phyloP scores from a whole-genome alignment of 2,888 invertebrate genomes.

The Cheiracanthium punctorium region DNA sequence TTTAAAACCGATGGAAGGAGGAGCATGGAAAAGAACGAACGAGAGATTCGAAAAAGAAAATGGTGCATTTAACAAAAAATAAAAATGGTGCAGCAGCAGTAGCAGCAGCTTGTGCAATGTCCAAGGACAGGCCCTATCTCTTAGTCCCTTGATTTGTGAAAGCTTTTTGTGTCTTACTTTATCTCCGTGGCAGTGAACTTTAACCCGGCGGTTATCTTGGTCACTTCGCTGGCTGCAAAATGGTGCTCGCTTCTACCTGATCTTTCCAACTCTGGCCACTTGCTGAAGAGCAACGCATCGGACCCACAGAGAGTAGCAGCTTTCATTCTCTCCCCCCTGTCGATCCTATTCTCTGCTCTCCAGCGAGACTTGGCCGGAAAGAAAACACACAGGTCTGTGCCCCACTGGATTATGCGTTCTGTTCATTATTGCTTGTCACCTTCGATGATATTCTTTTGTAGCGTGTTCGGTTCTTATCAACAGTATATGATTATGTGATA shows the following conservation, averaged over 20 bases:
- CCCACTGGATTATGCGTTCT: too few species aligned
- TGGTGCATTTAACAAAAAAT: background rate
- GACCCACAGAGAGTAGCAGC: too few species aligned
- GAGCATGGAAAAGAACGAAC: background rate
- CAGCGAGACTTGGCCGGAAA: background rate
- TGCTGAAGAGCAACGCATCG: conserved; percentile 22
- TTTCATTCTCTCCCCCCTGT: background rate
- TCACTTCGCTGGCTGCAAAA: conserved; percentile 32
- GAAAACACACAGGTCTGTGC: too few species aligned
- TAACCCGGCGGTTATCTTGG: conserved; percentile 55
- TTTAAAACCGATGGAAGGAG: background rate
- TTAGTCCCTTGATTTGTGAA: conserved; percentile 55
- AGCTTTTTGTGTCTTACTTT: conserved; percentile 30
- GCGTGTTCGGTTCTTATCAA: too few species aligned
- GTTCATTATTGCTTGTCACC: too few species aligned
- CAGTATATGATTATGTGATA: too few species aligned
- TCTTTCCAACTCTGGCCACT: conserved; percentile 29
- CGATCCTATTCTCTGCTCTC: background rate
- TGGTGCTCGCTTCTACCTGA: conserved; percentile 33
- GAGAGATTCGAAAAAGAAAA: background rate
- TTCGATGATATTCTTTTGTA: too few species aligned
- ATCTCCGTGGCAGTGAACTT: conserved; percentile 59
- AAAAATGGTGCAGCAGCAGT: background rate
- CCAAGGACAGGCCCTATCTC: conserved; percentile 60
- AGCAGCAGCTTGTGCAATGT: conserved; percentile 45